phyloP scores from a whole-genome alignment of 2,888 invertebrate genomes.

The Leptura quadrifasciata region DNA sequence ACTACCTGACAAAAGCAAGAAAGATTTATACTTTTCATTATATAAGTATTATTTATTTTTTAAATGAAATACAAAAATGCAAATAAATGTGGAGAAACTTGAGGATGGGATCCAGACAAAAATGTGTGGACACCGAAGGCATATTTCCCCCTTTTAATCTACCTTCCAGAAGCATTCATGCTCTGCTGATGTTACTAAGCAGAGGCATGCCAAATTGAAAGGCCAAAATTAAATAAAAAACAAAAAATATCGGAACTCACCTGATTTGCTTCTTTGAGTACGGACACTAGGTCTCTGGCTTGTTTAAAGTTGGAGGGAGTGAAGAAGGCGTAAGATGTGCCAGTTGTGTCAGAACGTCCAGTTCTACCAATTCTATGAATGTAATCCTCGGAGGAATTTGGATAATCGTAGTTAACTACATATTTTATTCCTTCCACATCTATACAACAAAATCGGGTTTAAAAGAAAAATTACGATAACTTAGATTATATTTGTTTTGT shows the following conservation, averaged over 20 bases:
- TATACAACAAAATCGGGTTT: conserved; percentile 71
- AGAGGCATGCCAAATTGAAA: conserved; percentile 87
- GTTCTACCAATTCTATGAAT: conserved; percentile 97
- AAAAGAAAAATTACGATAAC: not conserved
- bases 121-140: conserved; percentile 88
- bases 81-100: conserved; percentile 67
- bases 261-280: conserved; percentile 93
- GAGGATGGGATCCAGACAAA: conserved; percentile 87
- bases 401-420: conserved; percentile 97
- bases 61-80: conserved; percentile 43
- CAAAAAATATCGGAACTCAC: conserved; percentile 71
- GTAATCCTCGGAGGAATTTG: conserved; percentile 95
- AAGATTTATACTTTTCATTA: not conserved
- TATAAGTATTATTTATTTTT: conserved; percentile 18
- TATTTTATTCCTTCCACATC: conserved; percentile 97
- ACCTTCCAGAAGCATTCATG: conserved; percentile 87
- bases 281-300: conserved; percentile 91
- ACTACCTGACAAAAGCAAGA: conserved; percentile 78
- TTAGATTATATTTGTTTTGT: not conserved
- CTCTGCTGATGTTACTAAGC: conserved; percentile 59
- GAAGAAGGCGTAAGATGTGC: conserved; percentile 96
- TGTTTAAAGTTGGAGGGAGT: conserved; percentile 91
- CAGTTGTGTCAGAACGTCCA: conserved; percentile 89
- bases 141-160: conserved; percentile 80
- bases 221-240: not conserved